phyloP scores from a whole-genome alignment of 2,888 invertebrate genomes.

The Slavum lentiscoides region DNA sequence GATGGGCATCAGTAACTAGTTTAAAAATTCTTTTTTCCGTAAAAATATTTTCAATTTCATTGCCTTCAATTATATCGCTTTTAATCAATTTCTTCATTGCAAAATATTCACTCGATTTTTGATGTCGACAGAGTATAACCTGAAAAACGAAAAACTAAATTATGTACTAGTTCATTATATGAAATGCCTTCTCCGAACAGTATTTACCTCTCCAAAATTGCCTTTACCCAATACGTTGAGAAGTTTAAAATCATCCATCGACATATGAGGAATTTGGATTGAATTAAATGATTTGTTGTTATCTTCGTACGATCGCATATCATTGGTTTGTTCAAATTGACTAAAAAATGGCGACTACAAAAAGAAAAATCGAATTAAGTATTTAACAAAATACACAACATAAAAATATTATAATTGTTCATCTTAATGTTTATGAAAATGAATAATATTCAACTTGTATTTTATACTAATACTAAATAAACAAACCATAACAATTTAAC shows the following conservation, averaged over 20 bases:
- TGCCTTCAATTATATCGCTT: slow-evolving; percentile 96
- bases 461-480: no score
- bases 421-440: no score
- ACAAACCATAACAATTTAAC: no score
- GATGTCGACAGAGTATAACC: slow-evolving; percentile 89
- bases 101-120: slow-evolving; percentile 91
- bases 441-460: no score
- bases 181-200: background rate
- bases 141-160: slow-evolving; percentile 57
- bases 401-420: no score
- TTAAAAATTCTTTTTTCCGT: slow-evolving; percentile 99
- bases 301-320: background rate
- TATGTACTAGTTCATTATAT: background rate
- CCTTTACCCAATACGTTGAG: slow-evolving; percentile 96
- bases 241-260: slow-evolving; percentile 89
- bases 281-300: slow-evolving; percentile 3
- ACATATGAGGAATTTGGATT: slow-evolving; percentile 63
- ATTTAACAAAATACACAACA: no score
- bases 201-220: slow-evolving; percentile 94
- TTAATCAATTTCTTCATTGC: slow-evolving; percentile 99
- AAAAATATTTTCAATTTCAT: slow-evolving; percentile 96
- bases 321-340: background rate
- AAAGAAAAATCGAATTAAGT: no score
- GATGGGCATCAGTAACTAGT: slow-evolving; percentile 93
- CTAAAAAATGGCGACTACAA: no score